Evolutionary conservation across 2,113 vertebrate genomes (phyloP).

Genomic region (Chrysemys picta): DNA sequence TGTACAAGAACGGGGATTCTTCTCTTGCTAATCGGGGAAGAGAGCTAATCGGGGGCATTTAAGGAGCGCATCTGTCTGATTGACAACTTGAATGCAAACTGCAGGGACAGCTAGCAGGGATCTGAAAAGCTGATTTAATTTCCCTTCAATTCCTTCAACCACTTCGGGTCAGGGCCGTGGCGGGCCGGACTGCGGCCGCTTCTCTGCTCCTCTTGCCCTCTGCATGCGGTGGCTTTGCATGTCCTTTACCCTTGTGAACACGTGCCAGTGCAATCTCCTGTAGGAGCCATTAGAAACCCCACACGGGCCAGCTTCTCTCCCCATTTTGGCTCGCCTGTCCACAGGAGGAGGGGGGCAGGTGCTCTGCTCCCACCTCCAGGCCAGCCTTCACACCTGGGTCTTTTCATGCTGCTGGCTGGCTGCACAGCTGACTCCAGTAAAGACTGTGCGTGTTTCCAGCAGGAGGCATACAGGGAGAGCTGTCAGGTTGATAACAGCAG

Average conservation of each 20-base stretch:
- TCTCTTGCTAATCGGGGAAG: conserved; percentile 21
- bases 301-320: neutral
- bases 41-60: conserved; percentile 46
- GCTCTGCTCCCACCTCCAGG: neutral
- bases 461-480: neutral
- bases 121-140: conserved; percentile 40
- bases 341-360: neutral
- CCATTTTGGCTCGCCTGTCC: neutral
- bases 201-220: neutral
- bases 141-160: neutral
- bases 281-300: neutral
- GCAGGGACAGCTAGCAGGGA: neutral
- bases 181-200: neutral
- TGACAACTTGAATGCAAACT: conserved; percentile 31
- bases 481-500: neutral
- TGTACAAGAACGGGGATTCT: conserved; percentile 39
- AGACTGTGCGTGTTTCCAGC: neutral
- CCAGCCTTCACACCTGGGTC: neutral
- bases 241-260: neutral
- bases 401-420: neutral
- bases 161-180: neutral
- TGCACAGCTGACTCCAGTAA: neutral
- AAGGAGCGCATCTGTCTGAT: conserved; percentile 23
- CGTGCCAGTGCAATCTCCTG: neutral
- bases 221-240: neutral